Base-by-base conservation (phyloP, 2,888 invertebrate genomes). In the Nymphalis c-album region DNA sequence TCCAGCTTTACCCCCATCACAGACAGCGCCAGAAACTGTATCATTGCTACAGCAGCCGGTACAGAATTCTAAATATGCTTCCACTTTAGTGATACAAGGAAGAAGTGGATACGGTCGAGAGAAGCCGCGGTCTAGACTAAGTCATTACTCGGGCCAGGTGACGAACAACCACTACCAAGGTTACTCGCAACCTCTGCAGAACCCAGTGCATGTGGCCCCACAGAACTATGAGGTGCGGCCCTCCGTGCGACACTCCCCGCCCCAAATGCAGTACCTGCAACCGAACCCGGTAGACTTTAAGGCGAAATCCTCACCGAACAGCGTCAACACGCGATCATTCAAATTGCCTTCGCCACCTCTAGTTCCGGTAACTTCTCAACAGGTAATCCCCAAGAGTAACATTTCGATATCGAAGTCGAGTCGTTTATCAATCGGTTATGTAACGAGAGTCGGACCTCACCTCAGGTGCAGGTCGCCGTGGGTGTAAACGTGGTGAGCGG, bases 21-120 rank as follows among this genome's bases (percentile, higher is more conserved):
- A 90, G 74, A 91, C 91, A 17, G 92, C 92, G 26, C 92, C 92
- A 22, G 92, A 92, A 75, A 91, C 92, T n/a, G 92, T 92, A 46
- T 91, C 91, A 13, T 77, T 92, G 50, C 80, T 92, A 67, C 92
- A 92, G 76, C 90, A 91, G 75, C 90, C 91, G 40, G 79, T 86
- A 63, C 89, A 85, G 70, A 85, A 81, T 70, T 76, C 85, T 18
- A 91, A 91, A 77, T 91, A 88, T 73, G 82, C 87, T 50, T 83
- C 89, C 13, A 78, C 86, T 6, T 80, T 89, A 68, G 85, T 88
- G 51, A 81, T 88, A 13, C 88, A 86, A 68, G 86, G 88, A 18
- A 84, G 92, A 20, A 76, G 85, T 57, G 86, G 76, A 17, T 92
- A 87, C 77, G 75, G 68, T 17, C 79, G 91, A 5, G 92, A 92